Evolutionary conservation across 2,888 invertebrate species (phyloP).

Genomic region (Cheilosia impressa): DNA sequence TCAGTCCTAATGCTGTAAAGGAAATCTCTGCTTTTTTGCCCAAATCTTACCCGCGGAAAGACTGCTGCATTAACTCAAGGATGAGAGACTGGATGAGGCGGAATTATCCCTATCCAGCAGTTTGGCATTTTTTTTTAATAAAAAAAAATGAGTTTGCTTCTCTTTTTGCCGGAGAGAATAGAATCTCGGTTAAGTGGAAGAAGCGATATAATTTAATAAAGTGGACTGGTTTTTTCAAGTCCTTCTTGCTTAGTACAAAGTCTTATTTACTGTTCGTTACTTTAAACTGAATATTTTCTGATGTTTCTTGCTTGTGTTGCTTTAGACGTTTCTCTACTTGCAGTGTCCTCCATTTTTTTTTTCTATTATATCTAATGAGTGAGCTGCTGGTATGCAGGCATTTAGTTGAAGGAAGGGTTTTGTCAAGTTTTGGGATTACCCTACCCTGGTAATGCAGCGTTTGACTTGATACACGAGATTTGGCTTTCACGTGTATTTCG

Average conservation of each 20-base stretch:
- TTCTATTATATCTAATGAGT: slow-evolving; percentile 14
- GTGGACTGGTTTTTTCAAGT: slow-evolving; percentile 28
- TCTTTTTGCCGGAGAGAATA: slow-evolving; percentile 5
- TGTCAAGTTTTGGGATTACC: no score
- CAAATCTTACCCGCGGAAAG: no score
- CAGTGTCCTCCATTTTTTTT: slow-evolving; percentile 2
- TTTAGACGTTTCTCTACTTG: not conserved
- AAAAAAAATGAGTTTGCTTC: not conserved
- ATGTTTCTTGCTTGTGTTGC: slow-evolving; percentile 12
- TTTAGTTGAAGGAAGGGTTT: no score
- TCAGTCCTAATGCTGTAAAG: no score
- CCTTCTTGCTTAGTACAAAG: slow-evolving; percentile 26
- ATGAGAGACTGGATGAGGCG: no score
- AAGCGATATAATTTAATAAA: slow-evolving; percentile 44
- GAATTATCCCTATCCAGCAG: no score
- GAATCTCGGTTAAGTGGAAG: slow-evolving; percentile 54
- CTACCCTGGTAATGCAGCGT: no score
- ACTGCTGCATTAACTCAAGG: no score
- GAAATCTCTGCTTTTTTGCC: no score
- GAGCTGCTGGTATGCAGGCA: no score
- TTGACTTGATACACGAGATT: no score
- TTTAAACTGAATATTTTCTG: slow-evolving; percentile 36
- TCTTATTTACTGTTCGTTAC: slow-evolving; percentile 51
- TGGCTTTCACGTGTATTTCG: no score
- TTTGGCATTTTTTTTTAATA: slow-evolving; percentile 1